Evolutionary conservation across 2,797 vertebrate species (phyloP).

Genomic region (Pseudocheirus occidentalis): DNA sequence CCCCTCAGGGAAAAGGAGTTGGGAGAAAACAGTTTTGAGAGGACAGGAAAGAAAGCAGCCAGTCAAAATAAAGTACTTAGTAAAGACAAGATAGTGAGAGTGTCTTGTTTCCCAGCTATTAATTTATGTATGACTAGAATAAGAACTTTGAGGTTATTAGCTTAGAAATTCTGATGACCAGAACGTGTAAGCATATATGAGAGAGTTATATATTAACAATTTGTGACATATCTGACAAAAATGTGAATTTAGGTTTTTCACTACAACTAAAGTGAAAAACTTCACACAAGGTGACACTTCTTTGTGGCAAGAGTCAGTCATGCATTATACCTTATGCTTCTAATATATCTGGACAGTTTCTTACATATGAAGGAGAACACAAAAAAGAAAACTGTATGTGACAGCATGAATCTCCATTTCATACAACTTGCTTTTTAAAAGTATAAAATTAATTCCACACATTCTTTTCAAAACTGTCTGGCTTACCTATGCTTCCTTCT

Average conservation of each 20-base stretch:
- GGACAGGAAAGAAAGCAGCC: background rate
- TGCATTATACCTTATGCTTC: background rate
- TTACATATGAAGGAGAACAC: background rate
- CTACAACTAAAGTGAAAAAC: background rate
- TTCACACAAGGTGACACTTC: background rate
- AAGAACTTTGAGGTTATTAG: background rate
- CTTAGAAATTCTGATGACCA: background rate
- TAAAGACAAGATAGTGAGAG: background rate
- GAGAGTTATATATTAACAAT: background rate
- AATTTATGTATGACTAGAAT: background rate
- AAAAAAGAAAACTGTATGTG: background rate
- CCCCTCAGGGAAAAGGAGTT: too few species aligned
- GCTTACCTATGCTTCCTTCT: background rate
- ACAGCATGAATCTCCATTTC: background rate
- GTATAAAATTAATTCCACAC: background rate
- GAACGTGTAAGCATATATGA: background rate
- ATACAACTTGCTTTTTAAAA: background rate
- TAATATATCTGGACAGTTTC: background rate
- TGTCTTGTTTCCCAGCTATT: background rate
- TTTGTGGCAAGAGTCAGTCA: background rate
- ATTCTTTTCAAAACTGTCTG: background rate
- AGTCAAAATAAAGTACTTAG: background rate
- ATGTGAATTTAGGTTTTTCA: background rate
- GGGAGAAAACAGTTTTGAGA: too few species aligned
- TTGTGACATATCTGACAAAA: background rate